Conservation (phyloP, 2,113 vertebrate genomes). For the Passer domesticus region DNA sequence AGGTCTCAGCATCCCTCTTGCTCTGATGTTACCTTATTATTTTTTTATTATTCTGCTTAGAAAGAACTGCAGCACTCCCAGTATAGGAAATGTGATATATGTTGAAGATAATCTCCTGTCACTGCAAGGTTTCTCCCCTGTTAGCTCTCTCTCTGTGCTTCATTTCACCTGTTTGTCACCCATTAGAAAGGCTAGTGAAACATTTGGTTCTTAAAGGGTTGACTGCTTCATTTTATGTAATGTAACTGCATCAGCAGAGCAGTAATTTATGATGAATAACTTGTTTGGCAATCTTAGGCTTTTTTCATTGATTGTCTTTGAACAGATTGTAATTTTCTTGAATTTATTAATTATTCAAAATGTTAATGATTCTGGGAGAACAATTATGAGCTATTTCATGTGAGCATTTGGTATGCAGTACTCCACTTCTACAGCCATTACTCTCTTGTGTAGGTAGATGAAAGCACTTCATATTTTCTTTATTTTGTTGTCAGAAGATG, state of each 20-base stretch:
- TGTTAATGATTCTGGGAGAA: conserved; percentile 20
- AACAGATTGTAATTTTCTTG: conserved; percentile 37
- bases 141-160: background rate
- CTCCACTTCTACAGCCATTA: background rate
- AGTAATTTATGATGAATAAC: background rate
- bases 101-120: background rate
- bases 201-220: background rate
- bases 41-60: background rate
- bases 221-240: background rate
- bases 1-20: background rate
- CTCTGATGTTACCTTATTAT: background rate
- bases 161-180: background rate
- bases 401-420: background rate
- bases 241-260: background rate
- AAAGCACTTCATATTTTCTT: background rate
- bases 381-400: background rate
- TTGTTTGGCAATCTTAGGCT: background rate
- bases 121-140: background rate
- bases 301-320: conserved; percentile 6
- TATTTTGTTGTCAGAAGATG: background rate
- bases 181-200: conserved; percentile 3
- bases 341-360: conserved; percentile 54
- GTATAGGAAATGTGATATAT: background rate
- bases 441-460: background rate
- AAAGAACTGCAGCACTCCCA: background rate